Conservation (phyloP, 2,113 vertebrate species). For the Pomatostomus ruficeps region DNA sequence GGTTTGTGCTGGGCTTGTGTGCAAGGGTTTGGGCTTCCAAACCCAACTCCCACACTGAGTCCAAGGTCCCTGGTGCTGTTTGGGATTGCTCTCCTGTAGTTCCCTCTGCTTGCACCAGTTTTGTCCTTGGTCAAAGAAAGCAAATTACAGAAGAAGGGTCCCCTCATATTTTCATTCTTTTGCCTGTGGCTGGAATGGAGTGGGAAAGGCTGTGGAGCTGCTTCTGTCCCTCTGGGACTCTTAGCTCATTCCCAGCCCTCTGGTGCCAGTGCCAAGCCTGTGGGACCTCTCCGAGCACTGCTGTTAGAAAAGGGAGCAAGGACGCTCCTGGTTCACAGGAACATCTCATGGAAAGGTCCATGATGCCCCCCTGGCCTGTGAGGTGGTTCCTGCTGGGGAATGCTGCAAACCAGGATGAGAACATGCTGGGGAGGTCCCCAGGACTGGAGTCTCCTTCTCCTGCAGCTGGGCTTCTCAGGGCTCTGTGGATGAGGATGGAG, state of each 20-base stretch:
- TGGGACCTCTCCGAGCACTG: accelerated
- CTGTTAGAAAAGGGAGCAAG: not conserved
- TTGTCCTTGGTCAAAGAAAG: not conserved
- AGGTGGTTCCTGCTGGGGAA: not conserved
- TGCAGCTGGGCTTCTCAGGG: not conserved
- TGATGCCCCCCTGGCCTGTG: not conserved
- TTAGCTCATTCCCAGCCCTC: not conserved
- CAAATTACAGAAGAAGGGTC: not conserved
- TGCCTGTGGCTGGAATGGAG: not conserved
- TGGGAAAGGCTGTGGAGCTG: not conserved
- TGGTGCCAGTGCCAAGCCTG: not conserved
- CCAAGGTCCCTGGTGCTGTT: not conserved
- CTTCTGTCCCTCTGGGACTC: not conserved
- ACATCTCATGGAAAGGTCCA: not conserved
- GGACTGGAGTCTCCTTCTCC: not conserved
- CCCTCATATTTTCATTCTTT: not conserved
- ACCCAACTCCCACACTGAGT: not conserved
- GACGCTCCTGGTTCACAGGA: not conserved
- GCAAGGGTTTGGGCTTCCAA: not conserved
- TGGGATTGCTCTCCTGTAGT: not conserved
- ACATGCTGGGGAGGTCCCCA: accelerated
- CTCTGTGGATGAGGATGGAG: not conserved
- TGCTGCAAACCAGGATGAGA: not conserved
- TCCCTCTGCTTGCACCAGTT: not conserved
- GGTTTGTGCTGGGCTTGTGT: not conserved